Percentiles rank a stretch among this genome's conserved stretches.
Evolutionary conservation across 2,888 invertebrate genomes (phyloP).

Genomic region (Leptopilina drosophilae): DNA sequence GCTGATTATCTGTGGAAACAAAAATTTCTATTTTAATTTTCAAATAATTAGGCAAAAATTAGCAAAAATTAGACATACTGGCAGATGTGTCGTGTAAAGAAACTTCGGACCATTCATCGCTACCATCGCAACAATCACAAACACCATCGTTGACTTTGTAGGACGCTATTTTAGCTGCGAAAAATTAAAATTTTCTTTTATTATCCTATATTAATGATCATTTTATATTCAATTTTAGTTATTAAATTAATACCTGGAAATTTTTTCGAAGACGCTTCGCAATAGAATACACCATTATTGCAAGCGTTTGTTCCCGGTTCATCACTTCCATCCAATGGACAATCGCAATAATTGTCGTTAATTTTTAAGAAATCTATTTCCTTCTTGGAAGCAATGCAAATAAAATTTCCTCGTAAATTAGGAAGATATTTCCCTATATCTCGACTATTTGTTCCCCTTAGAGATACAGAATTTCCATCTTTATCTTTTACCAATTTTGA

Average conservation of each 20-base stretch:
- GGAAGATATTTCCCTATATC: conserved; percentile 77
- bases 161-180: conserved; percentile 81
- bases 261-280: conserved; percentile 75
- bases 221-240: background rate
- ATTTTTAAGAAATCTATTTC: conserved; percentile 80
- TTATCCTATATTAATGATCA: background rate
- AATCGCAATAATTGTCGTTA: conserved; percentile 94
- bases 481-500: conserved; percentile 61
- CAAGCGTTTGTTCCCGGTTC: conserved; percentile 95
- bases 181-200: conserved; percentile 26
- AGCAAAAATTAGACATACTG: conserved; percentile 22
- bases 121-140: conserved; percentile 96
- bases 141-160: conserved; percentile 94
- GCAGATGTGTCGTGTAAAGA: background rate
- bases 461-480: conserved; percentile 59
- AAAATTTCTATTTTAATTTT: background rate
- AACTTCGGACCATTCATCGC: conserved; percentile 85
- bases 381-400: conserved; percentile 76
- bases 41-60: background rate
- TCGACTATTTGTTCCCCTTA: conserved; percentile 75
- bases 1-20: conserved; percentile 1
- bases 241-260: conserved; percentile 53
- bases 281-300: conserved; percentile 89
- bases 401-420: conserved; percentile 76
- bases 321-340: conserved; percentile 85